Percentiles rank a stretch among this genome's conserved stretches.
Evolutionary conservation across 2,797 vertebrate species (phyloP).

Genomic region (Momotus momota): DNA sequence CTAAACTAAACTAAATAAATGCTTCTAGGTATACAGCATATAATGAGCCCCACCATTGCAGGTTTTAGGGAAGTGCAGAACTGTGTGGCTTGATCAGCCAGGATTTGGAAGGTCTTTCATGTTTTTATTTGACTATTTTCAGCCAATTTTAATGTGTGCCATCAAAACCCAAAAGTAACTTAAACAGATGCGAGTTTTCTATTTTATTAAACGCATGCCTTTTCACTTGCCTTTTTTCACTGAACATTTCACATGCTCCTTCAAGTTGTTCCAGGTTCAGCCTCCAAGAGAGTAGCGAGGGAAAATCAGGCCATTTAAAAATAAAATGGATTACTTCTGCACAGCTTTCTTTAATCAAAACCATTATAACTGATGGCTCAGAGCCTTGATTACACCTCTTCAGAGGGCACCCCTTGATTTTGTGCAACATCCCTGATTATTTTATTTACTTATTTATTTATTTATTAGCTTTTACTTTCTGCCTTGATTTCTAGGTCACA

Average conservation of each 20-base stretch:
- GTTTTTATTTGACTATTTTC: slow-evolving; percentile 35
- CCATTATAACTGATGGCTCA: slow-evolving; percentile 35
- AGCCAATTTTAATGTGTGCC: slow-evolving; percentile 1
- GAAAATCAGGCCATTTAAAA: slow-evolving; percentile 62
- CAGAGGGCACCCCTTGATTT: slow-evolving; percentile 65
- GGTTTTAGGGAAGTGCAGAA: neutral
- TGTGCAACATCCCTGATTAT: slow-evolving; percentile 24
- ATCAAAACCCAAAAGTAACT: neutral
- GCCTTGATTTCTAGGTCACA: slow-evolving; percentile 69
- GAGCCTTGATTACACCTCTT: slow-evolving; percentile 71
- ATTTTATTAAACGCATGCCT: neutral
- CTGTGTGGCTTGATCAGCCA: neutral
- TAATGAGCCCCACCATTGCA: neutral
- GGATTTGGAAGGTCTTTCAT: neutral
- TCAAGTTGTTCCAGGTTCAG: slow-evolving; percentile 41
- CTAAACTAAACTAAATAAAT: neutral
- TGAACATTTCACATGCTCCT: neutral
- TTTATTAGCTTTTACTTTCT: slow-evolving; percentile 56
- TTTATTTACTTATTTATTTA: slow-evolving; percentile 69
- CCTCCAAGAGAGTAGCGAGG: neutral
- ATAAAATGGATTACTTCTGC: slow-evolving; percentile 59
- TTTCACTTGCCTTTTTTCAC: neutral
- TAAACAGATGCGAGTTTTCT: neutral
- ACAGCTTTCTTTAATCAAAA: slow-evolving; percentile 72
- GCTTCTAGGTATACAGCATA: neutral